Evolutionary conservation across 2,113 vertebrate genomes (phyloP).

Genomic region (Murina feae): DNA sequence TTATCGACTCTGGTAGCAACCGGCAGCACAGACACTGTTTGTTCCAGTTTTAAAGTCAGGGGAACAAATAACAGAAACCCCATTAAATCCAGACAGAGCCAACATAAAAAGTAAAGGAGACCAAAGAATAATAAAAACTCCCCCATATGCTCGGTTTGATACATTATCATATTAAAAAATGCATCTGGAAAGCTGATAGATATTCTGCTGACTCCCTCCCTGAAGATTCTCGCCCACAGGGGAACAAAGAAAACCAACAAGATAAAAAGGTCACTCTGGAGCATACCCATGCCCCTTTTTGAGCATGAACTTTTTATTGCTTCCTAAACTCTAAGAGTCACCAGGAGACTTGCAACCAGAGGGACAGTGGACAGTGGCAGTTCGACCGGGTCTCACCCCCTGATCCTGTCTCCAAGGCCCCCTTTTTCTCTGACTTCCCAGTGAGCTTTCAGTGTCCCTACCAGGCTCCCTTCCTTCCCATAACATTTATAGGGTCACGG

Average conservation of each 20-base stretch:
- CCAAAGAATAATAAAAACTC: background rate
- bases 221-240: background rate
- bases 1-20: too few species aligned
- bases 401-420: background rate
- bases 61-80: background rate
- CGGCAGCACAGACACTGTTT: background rate
- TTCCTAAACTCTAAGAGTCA: background rate
- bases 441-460: background rate
- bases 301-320: background rate
- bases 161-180: background rate
- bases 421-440: too few species aligned
- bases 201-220: background rate
- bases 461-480: background rate
- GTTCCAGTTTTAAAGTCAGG: background rate
- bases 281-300: background rate
- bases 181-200: background rate
- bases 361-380: background rate
- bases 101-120: background rate
- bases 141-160: background rate
- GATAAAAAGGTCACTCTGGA: background rate
- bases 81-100: background rate
- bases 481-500: background rate
- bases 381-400: fast-evolving
- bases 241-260: background rate
- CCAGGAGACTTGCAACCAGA: background rate